Conservation (phyloP, 2,113 vertebrate genomes). For the Orientallactaga bullata region DNA sequence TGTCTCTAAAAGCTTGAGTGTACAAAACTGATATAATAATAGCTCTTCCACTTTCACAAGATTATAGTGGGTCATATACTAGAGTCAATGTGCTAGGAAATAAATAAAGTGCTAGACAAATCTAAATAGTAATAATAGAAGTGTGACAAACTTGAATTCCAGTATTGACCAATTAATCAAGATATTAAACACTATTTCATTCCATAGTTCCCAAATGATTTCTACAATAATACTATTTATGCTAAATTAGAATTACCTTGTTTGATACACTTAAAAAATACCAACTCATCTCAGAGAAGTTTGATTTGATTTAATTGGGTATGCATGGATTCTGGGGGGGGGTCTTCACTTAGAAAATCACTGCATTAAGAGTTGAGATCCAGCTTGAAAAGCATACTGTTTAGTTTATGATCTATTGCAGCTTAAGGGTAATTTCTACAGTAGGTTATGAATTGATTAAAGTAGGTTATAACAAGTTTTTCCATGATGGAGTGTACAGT, state of each 20-base stretch:
- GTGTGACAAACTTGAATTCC: not conserved
- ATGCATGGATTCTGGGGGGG: not conserved
- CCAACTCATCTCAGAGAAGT: not conserved
- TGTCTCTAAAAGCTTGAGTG: not conserved
- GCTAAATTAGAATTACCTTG: not conserved
- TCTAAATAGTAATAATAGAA: not conserved
- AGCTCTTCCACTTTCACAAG: not conserved
- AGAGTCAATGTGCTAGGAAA: not conserved
- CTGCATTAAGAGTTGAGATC: not conserved
- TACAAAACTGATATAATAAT: not conserved
- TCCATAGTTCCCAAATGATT: not conserved
- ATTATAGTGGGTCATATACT: not conserved
- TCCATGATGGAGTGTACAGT: not conserved
- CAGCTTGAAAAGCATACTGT: not conserved
- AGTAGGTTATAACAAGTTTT: not conserved
- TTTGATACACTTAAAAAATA: not conserved
- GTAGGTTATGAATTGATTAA: not conserved
- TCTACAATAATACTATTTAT: not conserved
- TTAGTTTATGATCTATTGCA: not conserved
- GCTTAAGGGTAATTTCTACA: not conserved
- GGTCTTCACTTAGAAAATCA: not conserved
- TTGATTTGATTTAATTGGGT: not conserved
- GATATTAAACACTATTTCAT: not conserved
- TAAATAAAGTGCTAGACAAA: not conserved
- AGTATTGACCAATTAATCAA: not conserved